Conservation (phyloP, 2,888 invertebrate species). For the Esperia sulphurella region DNA sequence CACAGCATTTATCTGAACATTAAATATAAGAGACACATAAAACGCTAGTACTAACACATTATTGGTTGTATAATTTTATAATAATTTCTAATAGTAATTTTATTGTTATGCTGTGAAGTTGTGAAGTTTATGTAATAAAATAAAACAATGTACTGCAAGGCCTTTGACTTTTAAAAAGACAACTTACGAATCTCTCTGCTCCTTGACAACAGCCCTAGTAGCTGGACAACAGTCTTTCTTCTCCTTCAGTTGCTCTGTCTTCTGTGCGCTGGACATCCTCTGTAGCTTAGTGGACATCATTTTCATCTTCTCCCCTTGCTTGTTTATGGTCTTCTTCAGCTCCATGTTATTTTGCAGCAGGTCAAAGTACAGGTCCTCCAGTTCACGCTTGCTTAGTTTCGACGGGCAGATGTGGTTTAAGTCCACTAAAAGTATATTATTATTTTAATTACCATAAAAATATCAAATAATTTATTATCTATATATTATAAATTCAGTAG, state of each 20-base stretch:
- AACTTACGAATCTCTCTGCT: slow-evolving; percentile 55
- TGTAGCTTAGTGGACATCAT: slow-evolving; percentile 48
- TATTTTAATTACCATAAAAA: too few relatives aligned
- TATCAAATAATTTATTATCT: too few relatives aligned
- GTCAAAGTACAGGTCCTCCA: slow-evolving; percentile 83
- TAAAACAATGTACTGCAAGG: too few relatives aligned
- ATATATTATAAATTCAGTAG: too few relatives aligned
- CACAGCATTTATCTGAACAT: too few relatives aligned
- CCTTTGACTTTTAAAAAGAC: not conserved
- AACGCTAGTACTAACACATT: too few relatives aligned
- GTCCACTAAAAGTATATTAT: not conserved
- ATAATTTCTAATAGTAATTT: too few relatives aligned
- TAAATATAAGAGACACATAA: too few relatives aligned
- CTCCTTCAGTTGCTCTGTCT: slow-evolving; percentile 27
- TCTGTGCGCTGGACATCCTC: slow-evolving; percentile 39
- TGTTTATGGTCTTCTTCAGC: slow-evolving; percentile 80
- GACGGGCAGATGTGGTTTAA: slow-evolving; percentile 43
- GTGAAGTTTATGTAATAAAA: too few relatives aligned
- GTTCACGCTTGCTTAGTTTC: slow-evolving; percentile 80
- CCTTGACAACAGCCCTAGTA: slow-evolving; percentile 38
- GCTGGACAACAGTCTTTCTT: slow-evolving; percentile 41
- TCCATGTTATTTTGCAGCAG: slow-evolving; percentile 80
- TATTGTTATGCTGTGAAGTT: too few relatives aligned
- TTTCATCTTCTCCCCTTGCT: slow-evolving; percentile 76
- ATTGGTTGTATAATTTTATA: too few relatives aligned